phyloP scores from a whole-genome alignment of 2,888 invertebrate genomes.

The Diaphora mendica region DNA sequence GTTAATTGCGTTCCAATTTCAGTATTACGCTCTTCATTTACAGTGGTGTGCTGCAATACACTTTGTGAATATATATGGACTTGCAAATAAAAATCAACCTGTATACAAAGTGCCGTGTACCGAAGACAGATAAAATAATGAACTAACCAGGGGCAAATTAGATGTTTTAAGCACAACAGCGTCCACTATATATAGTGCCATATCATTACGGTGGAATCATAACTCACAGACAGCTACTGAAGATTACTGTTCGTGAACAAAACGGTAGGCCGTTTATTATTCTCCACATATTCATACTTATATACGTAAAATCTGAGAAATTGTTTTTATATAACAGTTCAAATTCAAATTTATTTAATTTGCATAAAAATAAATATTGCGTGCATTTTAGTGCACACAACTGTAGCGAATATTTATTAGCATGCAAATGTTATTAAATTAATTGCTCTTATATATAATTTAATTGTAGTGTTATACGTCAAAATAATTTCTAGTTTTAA shows the following conservation, averaged over 20 bases:
- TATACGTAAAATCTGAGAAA: not conserved
- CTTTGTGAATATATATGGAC: conserved; percentile 8
- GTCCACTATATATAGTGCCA: conserved; percentile 72
- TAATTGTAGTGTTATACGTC: too few relatives aligned
- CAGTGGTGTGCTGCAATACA: conserved; percentile 8
- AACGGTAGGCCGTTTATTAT: conserved; percentile 59
- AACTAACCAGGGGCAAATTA: conserved; percentile 74
- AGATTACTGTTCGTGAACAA: conserved; percentile 54
- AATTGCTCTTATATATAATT: not conserved
- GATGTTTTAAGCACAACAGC: conserved; percentile 65
- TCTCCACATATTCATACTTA: not conserved
- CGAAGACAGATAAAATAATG: conserved; percentile 69
- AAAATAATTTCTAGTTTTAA: not conserved
- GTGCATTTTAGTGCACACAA: not conserved
- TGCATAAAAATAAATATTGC: not conserved
- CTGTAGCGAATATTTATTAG: not conserved
- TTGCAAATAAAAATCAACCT: conserved; percentile 34
- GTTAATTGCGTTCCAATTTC: not conserved
- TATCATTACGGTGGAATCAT: conserved; percentile 64
- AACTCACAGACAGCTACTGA: conserved; percentile 62
- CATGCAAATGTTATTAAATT: not conserved
- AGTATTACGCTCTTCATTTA: not conserved
- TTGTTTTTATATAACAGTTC: not conserved
- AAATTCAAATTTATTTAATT: not conserved
- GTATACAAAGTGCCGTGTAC: conserved; percentile 61